Percentiles rank a stretch among this genome's conserved stretches.
These are phyloP conservation scores for Tetropium fuscum DNA, from an alignment of 2,888 invertebrate genomes.

Conservation along the genomic window DNA sequence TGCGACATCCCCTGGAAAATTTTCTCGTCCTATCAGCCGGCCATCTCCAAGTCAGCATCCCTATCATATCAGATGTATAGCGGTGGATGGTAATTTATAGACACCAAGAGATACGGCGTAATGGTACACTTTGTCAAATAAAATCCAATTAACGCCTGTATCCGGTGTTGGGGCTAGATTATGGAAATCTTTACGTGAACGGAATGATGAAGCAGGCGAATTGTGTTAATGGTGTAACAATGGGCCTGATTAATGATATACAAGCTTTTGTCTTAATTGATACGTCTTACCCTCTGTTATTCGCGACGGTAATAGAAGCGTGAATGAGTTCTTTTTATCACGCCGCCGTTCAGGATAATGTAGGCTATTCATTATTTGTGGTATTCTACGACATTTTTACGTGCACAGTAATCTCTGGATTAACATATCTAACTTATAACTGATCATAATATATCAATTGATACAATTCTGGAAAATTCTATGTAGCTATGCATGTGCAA, in stretches of 20 bases:
- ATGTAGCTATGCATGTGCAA: too few species aligned
- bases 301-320: conserved; percentile 34
- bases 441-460: too few species aligned
- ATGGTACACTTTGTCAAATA: conserved; percentile 46
- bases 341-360: conserved; percentile 5
- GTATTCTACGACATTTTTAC: too few species aligned
- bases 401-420: background rate
- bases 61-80: background rate
- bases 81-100: conserved; percentile 37
- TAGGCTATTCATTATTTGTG: too few species aligned
- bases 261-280: conserved; percentile 46
- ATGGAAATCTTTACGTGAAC: conserved; percentile 43
- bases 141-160: conserved; percentile 43
- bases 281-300: conserved; percentile 41
- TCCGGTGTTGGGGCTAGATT: conserved; percentile 37
- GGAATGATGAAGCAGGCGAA: conserved; percentile 38
- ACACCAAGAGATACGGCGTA: conserved; percentile 30
- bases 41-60: too few species aligned
- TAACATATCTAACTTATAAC: too few species aligned
- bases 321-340: conserved; percentile 44
- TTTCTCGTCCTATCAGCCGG: too few species aligned
- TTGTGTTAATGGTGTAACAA: conserved; percentile 45
- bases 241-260: conserved; percentile 47
- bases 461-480: too few species aligned
- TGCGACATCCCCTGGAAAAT: too few species aligned